Percentiles rank a stretch among this genome's conserved stretches.
phyloP scores from a whole-genome alignment of 2,888 invertebrate genomes.

The Pyrgus malvae region DNA sequence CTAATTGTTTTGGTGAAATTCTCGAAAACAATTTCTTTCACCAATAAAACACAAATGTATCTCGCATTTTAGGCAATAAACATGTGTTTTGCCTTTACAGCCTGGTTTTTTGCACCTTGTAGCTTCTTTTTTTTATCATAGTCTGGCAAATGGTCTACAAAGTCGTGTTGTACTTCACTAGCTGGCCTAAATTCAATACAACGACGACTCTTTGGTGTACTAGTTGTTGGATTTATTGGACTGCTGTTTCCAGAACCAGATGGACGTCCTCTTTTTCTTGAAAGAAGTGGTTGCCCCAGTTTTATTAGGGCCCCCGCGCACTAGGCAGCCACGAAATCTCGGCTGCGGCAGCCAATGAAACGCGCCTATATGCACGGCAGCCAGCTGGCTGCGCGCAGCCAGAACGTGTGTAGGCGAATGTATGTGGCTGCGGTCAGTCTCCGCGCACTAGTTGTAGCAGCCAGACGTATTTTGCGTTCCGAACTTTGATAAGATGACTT shows the following conservation, averaged over 20 bases:
- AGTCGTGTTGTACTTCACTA: neutral
- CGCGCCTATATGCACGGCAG: conserved; percentile 37
- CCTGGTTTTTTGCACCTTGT: neutral
- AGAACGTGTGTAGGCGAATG: conserved; percentile 35
- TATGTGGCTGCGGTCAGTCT: conserved; percentile 33
- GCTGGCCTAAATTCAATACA: neutral
- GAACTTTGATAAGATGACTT: conserved; percentile 29
- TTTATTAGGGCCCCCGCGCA: neutral
- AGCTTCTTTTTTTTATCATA: neutral
- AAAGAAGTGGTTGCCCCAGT: neutral
- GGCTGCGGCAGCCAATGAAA: conserved; percentile 37
- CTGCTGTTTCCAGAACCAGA: neutral
- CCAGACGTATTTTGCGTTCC: no score
- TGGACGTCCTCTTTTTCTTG: neutral
- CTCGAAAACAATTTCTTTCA: neutral
- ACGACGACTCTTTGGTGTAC: neutral
- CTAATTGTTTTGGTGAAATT: neutral
- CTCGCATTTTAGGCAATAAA: neutral
- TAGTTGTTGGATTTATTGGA: neutral
- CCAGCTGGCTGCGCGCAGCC: no score
- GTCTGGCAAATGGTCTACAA: neutral
- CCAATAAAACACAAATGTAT: neutral
- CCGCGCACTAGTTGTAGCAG: no score
- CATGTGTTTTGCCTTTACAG: neutral
- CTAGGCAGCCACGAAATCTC: conserved; percentile 35